Conservation (phyloP, 2,113 vertebrate species). For the Pygoscelis antarcticus region DNA sequence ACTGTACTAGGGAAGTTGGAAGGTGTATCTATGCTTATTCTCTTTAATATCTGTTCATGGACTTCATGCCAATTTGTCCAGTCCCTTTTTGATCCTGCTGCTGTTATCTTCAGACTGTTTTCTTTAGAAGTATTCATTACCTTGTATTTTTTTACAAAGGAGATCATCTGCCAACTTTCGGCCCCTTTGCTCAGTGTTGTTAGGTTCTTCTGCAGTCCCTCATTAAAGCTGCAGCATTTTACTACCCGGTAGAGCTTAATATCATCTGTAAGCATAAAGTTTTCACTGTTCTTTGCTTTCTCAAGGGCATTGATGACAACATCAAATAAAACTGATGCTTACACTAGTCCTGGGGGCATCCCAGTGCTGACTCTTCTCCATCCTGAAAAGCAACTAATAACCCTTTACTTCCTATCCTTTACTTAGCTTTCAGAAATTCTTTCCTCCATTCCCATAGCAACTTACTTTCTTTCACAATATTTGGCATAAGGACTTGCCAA, state of each 20-base stretch:
- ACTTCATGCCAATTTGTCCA: not conserved
- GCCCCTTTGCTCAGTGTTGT: not conserved
- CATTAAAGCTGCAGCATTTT: not conserved
- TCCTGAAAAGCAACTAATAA: not conserved
- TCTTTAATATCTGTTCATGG: not conserved
- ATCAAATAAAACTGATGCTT: not conserved
- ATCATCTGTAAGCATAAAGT: not conserved
- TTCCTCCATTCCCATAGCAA: not conserved
- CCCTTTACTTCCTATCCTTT: not conserved
- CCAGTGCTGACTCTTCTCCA: not conserved
- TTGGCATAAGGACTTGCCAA: not conserved
- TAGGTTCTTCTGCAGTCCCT: not conserved
- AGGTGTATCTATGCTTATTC: not conserved
- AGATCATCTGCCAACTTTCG: not conserved
- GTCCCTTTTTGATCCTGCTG: not conserved
- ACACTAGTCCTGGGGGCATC: not conserved
- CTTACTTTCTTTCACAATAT: not conserved
- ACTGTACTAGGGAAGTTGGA: not conserved
- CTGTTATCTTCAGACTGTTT: not conserved
- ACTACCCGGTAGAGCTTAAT: not conserved
- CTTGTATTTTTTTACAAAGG: not conserved
- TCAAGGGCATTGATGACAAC: not conserved
- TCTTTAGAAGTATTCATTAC: not conserved
- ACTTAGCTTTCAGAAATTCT: not conserved
- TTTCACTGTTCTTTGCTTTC: not conserved